Base-by-base conservation (phyloP, 2,797 vertebrate species). In the Fistularia commersonii region DNA sequence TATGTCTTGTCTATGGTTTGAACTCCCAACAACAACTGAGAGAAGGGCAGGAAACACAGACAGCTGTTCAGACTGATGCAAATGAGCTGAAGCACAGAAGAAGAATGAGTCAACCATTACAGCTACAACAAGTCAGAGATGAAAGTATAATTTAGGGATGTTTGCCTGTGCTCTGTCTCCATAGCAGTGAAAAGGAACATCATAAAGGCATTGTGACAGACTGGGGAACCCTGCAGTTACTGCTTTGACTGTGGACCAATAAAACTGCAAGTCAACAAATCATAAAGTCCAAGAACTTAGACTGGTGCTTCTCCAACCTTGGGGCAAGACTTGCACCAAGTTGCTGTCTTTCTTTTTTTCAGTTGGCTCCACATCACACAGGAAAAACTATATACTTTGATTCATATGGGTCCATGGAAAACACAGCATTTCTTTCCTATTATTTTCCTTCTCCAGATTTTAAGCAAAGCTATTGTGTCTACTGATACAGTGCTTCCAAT, bases 151-250 rank as follows among this genome's bases (percentile, higher is more conserved):
- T 64, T 79, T 67, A 70, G 54, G 53, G 62, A 64, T 6, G 14
- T 65, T 78, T 73, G 61, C 49, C 44, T 71, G 58, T 9, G 3
- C 42, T 60, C 62, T 31, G 69, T 87, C 69, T 75, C 79, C 63
- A 77, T 72, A 66, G 69, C 68, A 72, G 61, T 74, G 76, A 79
- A 82, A 66, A 40, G 74, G 42, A 66, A 67, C 58, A 74, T 68
- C 66, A 66, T 81, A 76, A 81, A 82, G 46, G 52, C 78, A 80
- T 80, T 81, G 76, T 82, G 61, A 48, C 64, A 48, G 48, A 49
- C 41, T 52, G 36, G 44, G 69, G 57, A 76, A 74, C 71, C 66
- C 48, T 52, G 51, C 76, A 72, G 68, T 72, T 66, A 57, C 56
- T 13, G 62, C 73, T 72, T 76, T 69, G 67, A 74, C 64, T 74